Base-by-base conservation (phyloP, 1,140 invertebrate species). In the Drosophila ercepeae region DNA sequence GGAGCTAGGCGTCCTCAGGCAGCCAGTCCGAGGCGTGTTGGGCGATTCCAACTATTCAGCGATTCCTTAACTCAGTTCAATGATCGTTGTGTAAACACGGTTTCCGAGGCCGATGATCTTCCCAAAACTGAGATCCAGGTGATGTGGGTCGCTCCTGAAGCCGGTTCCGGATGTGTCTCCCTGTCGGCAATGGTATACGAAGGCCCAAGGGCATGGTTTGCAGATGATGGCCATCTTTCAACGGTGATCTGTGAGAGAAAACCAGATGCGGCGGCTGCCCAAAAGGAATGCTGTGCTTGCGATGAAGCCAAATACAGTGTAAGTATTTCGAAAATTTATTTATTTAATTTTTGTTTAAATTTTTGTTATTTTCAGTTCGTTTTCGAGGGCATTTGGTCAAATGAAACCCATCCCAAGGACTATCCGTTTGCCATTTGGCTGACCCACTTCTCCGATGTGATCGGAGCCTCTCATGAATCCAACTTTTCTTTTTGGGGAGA, bases 361-460 rank as follows among this genome's bases (percentile, higher is more conserved):
- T 4, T 32, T 7, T 11, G 8, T 58, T 21, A 21, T 51, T 21
- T 54, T 0, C 86, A 97, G 96, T 92, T 97, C 89, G 95, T 96
- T 34, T 99, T 99, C 92, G 95, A 99, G 92, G 99, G 99, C 0
- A 94, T 99, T 14, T 99, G 99, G 99, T 98, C 98, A 0, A 95
- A 96, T 54, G 93, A 95, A 79, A 99, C 98, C 0, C 99, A 99
- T 92, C 98, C 99, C 0, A 99, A 98, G 92, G 97, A 99, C 91
- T 99, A 97, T 92, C 99, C 99, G 4, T 95, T 95, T 74, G 95
- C 96, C 8, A 89, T 94, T 14, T 98, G 96, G 95, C 92, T 99
- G 68, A 98, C 98, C 0, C 98, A 99, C 91, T 99, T 99, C 92
- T 99, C 98, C 8, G 98, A 99, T 92, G 94, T 99, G 19, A 97